phyloP scores from a whole-genome alignment of 2,888 invertebrate species.

The Entomobrya multifasciata region DNA sequence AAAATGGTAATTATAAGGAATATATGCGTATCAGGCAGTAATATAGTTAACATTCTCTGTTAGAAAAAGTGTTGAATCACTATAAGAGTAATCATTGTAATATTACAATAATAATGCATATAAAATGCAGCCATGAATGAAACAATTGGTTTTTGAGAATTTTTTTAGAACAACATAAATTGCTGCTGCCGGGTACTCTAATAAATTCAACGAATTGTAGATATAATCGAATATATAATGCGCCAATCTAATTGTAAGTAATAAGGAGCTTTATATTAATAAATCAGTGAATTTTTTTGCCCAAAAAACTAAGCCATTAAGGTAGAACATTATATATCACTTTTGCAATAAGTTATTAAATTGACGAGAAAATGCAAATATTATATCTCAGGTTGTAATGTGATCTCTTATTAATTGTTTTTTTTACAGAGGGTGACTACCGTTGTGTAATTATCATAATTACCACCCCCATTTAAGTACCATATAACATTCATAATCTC shows the following conservation, averaged over 20 bases:
- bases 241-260: slow-evolving; percentile 21
- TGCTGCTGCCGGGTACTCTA: slow-evolving; percentile 34
- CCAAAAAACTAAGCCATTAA: slow-evolving; percentile 62
- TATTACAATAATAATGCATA: slow-evolving; percentile 18
- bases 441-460: slow-evolving; percentile 23
- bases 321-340: neutral
- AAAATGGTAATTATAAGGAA: slow-evolving; percentile 36
- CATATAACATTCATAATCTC: slow-evolving; percentile 27
- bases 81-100: slow-evolving; percentile 19
- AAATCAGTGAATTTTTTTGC: slow-evolving; percentile 46
- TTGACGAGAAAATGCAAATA: neutral
- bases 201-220: slow-evolving; percentile 25
- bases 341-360: neutral
- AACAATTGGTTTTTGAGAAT: slow-evolving; percentile 34
- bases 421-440: slow-evolving; percentile 47
- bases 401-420: neutral
- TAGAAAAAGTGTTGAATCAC: slow-evolving; percentile 61
- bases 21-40: slow-evolving; percentile 58
- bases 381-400: neutral
- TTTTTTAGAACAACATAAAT: slow-evolving; percentile 31
- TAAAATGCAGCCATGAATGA: slow-evolving; percentile 62
- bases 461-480: slow-evolving; percentile 40
- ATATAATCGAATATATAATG: slow-evolving; percentile 24
- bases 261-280: neutral
- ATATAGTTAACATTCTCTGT: slow-evolving; percentile 68